phyloP scores from a whole-genome alignment of 2,888 invertebrate genomes.

The Caenorhabditis sinica region DNA sequence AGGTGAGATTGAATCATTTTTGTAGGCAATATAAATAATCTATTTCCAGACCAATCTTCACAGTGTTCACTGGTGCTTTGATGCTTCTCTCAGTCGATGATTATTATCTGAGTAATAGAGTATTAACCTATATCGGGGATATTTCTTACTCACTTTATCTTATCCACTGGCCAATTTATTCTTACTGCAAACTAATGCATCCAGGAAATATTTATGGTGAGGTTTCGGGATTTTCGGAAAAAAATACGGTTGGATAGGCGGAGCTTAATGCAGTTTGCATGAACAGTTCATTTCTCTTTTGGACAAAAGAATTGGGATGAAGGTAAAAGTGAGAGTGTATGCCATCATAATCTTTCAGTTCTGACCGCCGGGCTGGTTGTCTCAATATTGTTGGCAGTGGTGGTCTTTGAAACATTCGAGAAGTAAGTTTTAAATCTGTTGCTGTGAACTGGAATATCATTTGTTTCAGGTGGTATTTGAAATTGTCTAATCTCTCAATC shows the following conservation, averaged over 20 bases:
- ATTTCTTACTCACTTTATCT: constrained; percentile 61
- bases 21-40: too few species aligned
- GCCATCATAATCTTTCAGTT: constrained; percentile 51
- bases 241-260: neutral
- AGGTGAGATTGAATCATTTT: neutral
- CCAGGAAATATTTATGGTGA: constrained; percentile 25
- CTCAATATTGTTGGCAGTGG: constrained; percentile 46
- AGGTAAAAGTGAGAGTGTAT: neutral
- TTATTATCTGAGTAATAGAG: constrained; percentile 28
- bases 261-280: neutral
- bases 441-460: neutral
- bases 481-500: constrained; percentile 30
- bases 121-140: constrained; percentile 65
- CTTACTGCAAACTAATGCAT: constrained; percentile 25
- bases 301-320: neutral
- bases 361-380: constrained; percentile 20
- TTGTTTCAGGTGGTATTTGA: constrained; percentile 30
- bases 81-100: constrained; percentile 43
- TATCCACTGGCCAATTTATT: constrained; percentile 65
- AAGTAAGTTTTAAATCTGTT: constrained; percentile 28
- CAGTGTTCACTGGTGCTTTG: constrained; percentile 34
- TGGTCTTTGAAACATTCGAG: constrained; percentile 41
- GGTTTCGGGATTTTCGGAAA: neutral
- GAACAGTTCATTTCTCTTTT: neutral
- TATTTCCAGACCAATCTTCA: constrained; percentile 39